Base-by-base conservation (phyloP, 1,140 invertebrate species). In the Caenorhabditis tropicalis region DNA sequence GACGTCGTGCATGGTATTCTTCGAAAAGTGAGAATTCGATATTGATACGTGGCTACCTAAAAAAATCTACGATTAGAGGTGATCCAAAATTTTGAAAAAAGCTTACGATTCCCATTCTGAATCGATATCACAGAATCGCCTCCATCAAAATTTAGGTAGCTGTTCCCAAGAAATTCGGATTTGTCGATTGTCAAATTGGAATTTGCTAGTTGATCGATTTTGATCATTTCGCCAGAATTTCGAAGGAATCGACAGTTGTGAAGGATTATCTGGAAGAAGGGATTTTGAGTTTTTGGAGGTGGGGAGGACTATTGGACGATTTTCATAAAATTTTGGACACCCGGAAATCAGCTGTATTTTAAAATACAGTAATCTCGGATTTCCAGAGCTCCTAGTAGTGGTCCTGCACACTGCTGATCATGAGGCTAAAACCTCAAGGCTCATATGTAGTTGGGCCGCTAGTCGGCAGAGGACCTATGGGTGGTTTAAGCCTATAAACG, bases 1-100 rank as follows among this genome's bases (percentile, higher is more conserved):
- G 15, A 82, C 46, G 16, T 82, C 82, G 39, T 82, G 27, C 60
- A 82, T 82, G 4, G 51, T 82, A 27, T 82, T 82, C 24, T 82
- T 82, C 15, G 60, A 48, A 27, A 82, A 82, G n/a, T 70, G 10
- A 24, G 43, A 58, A 24, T 74, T 60, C 1, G 82, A 29, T 4
- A 82, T 82, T 4, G 27, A 21, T 5, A 56, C 1, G 29, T 48
- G 21, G n/a, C 21, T 60, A n/a, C 33, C 81, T 82, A 39, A 19
- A 82, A 82, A 12, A n/a, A n/a, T n/a, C n/a, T n/a, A n/a, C n/a
- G n/a, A n/a, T n/a, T n/a, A 58, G 1, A 29, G 6, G 16, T 39
- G 2, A 2, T n/a, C 51, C 36, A 16, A 33, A 21, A 33, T 0
- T 33, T 31, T 6, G 0, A 12, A 43, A 10, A 49, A 15, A 80